These are phyloP conservation scores for Norana najaformis DNA, from an alignment of 2,888 invertebrate species.

Conservation along the genomic window DNA sequence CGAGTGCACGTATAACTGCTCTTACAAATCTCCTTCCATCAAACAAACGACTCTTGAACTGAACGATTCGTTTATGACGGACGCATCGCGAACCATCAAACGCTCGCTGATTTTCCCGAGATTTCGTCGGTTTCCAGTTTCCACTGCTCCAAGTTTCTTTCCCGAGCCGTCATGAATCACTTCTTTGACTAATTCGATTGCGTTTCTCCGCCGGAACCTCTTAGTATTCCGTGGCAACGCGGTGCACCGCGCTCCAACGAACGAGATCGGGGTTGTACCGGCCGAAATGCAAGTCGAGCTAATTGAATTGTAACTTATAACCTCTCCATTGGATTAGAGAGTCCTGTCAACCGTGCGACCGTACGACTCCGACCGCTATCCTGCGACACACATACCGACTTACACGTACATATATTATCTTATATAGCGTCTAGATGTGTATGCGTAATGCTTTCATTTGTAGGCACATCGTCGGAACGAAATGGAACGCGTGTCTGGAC, in stretches of 20 bases:
- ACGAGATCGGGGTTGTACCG: not conserved
- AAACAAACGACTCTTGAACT: too few relatives aligned
- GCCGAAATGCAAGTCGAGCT: not conserved
- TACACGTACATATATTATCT: not conserved
- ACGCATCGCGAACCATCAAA: not conserved
- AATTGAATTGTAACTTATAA: slow-evolving; percentile 7
- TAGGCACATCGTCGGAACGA: too few relatives aligned
- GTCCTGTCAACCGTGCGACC: not conserved
- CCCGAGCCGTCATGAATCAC: not conserved
- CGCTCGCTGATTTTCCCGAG: not conserved
- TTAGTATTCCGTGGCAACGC: not conserved
- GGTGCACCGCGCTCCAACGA: not conserved
- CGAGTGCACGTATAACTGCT: too few relatives aligned
- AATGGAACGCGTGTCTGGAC: too few relatives aligned
- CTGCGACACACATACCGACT: not conserved
- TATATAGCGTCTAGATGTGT: not conserved
- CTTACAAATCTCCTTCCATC: too few relatives aligned
- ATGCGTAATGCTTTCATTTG: too few relatives aligned
- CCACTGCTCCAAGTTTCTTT: too few relatives aligned
- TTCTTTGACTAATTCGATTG: not conserved
- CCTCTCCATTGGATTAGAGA: not conserved
- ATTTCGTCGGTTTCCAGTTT: not conserved
- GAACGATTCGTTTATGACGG: too few relatives aligned
- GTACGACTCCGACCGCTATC: not conserved
- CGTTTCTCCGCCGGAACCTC: not conserved